Evolutionary conservation across 2,797 vertebrate genomes (phyloP).

Genomic region (Varecia variegata): DNA sequence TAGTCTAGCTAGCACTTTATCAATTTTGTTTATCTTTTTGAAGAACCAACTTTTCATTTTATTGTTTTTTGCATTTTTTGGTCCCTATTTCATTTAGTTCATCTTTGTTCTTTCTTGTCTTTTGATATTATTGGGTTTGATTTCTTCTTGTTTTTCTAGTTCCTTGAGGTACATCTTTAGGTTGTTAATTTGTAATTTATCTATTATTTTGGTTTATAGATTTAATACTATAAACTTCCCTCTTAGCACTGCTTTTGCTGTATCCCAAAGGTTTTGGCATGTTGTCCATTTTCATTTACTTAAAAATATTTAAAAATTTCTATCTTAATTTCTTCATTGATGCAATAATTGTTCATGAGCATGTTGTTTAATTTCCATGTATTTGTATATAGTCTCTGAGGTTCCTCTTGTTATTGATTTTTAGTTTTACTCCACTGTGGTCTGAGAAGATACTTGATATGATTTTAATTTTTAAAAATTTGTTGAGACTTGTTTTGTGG

Average conservation of each 20-base stretch:
- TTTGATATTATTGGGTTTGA: neutral
- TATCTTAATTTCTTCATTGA: neutral
- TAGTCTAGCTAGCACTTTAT: neutral
- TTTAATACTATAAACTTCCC: neutral
- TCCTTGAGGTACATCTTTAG: neutral
- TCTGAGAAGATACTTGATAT: neutral
- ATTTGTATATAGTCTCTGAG: neutral
- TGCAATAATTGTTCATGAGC: neutral
- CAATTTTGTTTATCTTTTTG: neutral
- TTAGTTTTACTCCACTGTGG: neutral
- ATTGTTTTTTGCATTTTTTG: neutral
- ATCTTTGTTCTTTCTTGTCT: neutral
- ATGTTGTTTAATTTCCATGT: neutral
- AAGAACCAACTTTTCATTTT: neutral
- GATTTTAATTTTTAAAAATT: neutral
- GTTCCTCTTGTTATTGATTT: neutral
- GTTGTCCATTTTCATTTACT: neutral
- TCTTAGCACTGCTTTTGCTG: neutral
- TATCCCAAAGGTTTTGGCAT: neutral
- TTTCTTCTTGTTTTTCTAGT: neutral
- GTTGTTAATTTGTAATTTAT: neutral
- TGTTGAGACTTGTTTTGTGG: neutral
- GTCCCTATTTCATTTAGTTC: neutral
- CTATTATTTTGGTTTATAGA: neutral
- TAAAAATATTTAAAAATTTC: neutral